Evolutionary conservation across 2,888 invertebrate species (phyloP).

Genomic region (Podotricha telesiphe): DNA sequence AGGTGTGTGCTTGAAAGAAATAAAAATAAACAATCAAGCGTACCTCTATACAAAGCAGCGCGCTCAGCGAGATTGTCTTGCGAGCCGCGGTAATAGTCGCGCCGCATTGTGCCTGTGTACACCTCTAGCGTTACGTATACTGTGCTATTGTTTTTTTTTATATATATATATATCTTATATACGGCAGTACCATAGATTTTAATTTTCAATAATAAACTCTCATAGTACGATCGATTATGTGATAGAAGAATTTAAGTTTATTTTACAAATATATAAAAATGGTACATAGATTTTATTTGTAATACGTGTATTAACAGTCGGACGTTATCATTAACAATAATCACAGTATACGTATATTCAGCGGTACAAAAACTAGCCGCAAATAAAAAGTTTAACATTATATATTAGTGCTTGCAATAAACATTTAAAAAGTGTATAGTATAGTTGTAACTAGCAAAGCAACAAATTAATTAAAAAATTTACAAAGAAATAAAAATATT

Average conservation of each 20-base stretch:
- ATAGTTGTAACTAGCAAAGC: no score
- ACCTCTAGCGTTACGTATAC: conserved; percentile 32
- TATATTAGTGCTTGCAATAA: neutral
- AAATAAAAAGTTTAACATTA: neutral
- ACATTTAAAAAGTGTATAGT: no score
- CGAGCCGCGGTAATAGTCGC: conserved; percentile 95
- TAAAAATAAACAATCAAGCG: neutral
- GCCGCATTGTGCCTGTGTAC: conserved; percentile 86
- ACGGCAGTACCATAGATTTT: no score
- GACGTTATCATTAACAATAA: conserved; percentile 2
- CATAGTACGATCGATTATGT: no score
- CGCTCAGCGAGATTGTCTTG: conserved; percentile 93
- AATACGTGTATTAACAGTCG: neutral
- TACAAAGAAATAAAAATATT: no score
- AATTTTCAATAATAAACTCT: no score
- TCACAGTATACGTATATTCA: conserved; percentile 8
- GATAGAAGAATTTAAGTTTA: neutral
- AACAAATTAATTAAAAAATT: no score
- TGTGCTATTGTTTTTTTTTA: neutral
- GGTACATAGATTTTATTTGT: neutral
- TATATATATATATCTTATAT: no score
- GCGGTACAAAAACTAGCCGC: neutral
- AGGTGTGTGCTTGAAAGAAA: neutral
- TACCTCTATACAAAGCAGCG: conserved; percentile 90
- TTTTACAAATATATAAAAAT: neutral